Base-by-base conservation (phyloP, 2,113 vertebrate species). In the Tragelaphus scriptus region DNA sequence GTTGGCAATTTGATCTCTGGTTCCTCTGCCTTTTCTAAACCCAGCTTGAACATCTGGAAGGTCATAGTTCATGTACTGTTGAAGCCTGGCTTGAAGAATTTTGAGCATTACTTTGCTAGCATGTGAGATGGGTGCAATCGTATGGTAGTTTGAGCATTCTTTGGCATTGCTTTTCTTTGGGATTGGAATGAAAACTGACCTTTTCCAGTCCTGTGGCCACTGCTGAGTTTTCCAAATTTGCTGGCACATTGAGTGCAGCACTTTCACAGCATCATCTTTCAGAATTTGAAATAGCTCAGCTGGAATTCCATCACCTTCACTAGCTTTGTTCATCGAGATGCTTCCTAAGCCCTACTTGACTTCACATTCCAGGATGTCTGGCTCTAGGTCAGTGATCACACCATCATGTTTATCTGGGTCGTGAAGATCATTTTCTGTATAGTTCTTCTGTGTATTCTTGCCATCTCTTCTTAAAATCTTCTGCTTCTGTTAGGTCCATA, bases 101-200 rank as follows among this genome's bases (percentile, higher is more conserved):
- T 68, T 68, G 63, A 68, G 32, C 4, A n/a, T 68, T n/a, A 68
- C 32, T 68, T 68, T 68, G 16, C 17, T 68, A 68, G 32, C 19
- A 16, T 68, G 63, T n/a, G 32, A 19, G 7, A 68, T 19, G 63
- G n/a, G 4, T n/a, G 4, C 7, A n/a, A 9, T n/a, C 0, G 1
- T 68, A 32, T 0, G 0, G 63, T 68, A n/a, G 63, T 68, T 68
- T n/a, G 63, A 68, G 63, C 32, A 19, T 68, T 68, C 16, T 68
- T 19, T 9, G 32, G 32, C n/a, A n/a, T 19, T n/a, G 63, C 63
- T 17, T 68, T 68, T 68, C 63, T 68, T 68, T 68, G 16, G 7
- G 63, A 68, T n/a, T 68, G 16, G 63, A n/a, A n/a, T n/a, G 63
- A 68, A 32, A 68, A 68, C 63, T n/a, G 63, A 68, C 63, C 1